These are phyloP conservation scores for Enteromius mattozi DNA, from an alignment of 2,797 vertebrate genomes.

Conservation along the genomic window DNA sequence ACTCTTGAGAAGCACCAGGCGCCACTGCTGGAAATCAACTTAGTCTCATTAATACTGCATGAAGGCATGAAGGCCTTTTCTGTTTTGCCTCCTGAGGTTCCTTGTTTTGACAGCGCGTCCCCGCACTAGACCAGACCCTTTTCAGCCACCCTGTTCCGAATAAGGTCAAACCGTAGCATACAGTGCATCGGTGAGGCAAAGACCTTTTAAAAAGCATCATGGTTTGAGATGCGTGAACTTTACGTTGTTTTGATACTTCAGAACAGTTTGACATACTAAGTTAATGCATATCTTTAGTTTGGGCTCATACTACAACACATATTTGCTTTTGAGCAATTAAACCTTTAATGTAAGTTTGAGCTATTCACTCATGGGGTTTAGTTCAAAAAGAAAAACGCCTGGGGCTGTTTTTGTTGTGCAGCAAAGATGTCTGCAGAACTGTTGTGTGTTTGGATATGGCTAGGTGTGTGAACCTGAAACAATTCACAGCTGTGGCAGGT, in stretches of 20 bases:
- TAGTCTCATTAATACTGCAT: slow-evolving; percentile 47
- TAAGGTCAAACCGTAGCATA: slow-evolving; percentile 35
- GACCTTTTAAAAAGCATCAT: slow-evolving; percentile 33
- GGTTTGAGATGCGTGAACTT: slow-evolving; percentile 16
- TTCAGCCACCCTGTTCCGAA: slow-evolving; percentile 7
- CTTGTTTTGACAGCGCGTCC: slow-evolving; percentile 42
- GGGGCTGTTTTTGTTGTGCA: slow-evolving; percentile 21
- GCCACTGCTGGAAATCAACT: slow-evolving; percentile 1
- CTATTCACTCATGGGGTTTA: slow-evolving; percentile 10
- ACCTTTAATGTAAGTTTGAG: slow-evolving; percentile 16
- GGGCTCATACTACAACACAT: not conserved
- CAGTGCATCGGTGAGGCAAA: not conserved
- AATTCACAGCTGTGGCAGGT: slow-evolving; percentile 49
- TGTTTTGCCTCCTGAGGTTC: slow-evolving; percentile 34
- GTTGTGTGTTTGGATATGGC: slow-evolving; percentile 22
- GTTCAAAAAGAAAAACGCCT: slow-evolving; percentile 14
- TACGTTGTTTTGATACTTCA: slow-evolving; percentile 6
- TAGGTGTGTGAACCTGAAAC: slow-evolving; percentile 39
- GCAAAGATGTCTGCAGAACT: slow-evolving; percentile 11
- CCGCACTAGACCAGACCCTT: slow-evolving; percentile 10
- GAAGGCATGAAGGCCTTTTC: slow-evolving; percentile 38
- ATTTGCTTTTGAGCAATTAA: slow-evolving; percentile 38
- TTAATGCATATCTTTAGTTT: not conserved
- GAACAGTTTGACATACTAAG: not conserved
- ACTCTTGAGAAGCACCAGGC: slow-evolving; percentile 9